These are phyloP conservation scores for Eupeodes corollae DNA, from an alignment of 1,140 invertebrate genomes.

Conservation along the genomic window DNA sequence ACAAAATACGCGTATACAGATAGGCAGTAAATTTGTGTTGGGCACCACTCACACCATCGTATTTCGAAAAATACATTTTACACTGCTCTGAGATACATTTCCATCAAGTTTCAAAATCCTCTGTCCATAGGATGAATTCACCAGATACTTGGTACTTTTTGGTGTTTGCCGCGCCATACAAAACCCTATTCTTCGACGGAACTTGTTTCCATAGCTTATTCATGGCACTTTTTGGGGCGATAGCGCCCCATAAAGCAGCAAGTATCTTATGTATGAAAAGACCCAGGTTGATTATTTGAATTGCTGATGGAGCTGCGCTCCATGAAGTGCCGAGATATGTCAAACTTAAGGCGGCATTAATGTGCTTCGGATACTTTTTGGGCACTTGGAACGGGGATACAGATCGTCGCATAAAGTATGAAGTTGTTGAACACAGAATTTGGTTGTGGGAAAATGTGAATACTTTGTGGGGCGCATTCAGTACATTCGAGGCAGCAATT, in stretches of 20 bases:
- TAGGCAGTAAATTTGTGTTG: no score
- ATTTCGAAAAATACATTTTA: no score
- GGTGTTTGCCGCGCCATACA: constrained; percentile 32
- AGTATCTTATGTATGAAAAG: background rate
- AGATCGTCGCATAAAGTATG: constrained; percentile 8
- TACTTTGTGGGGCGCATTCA: constrained; percentile 26
- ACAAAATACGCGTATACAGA: no score
- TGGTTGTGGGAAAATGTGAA: constrained; percentile 10
- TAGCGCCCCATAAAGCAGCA: background rate
- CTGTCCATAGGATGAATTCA: constrained; percentile 8
- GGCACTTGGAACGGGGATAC: constrained; percentile 13
- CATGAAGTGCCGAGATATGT: constrained; percentile 35
- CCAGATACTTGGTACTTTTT: constrained; percentile 24
- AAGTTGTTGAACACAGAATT: constrained; percentile 1
- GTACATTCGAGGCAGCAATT: constrained; percentile 10
- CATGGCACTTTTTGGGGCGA: constrained; percentile 13
- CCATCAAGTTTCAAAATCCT: constrained; percentile 20
- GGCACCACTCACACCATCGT: no score
- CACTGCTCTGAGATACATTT: background rate
- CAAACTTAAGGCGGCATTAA: constrained; percentile 24
- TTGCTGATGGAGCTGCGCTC: constrained; percentile 28
- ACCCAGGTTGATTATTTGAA: background rate
- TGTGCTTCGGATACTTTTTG: constrained; percentile 8
- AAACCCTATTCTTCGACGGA: constrained; percentile 21
- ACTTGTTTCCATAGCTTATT: constrained; percentile 11